These are phyloP conservation scores for Drosophila bipectinata DNA, from an alignment of 1,140 invertebrate species.

Conservation along the genomic window DNA sequence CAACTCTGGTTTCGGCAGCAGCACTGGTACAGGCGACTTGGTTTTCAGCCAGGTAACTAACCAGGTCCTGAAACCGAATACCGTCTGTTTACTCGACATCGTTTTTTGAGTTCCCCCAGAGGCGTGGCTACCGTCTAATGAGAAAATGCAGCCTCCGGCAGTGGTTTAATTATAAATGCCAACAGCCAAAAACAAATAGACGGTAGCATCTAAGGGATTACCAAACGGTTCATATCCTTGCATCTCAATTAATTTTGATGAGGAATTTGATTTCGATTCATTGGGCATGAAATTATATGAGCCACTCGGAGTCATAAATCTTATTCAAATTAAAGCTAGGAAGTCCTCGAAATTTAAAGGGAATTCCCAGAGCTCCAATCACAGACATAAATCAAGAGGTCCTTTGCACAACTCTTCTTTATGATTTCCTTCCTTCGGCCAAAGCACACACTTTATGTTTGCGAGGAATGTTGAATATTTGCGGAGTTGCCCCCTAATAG, in stretches of 20 bases:
- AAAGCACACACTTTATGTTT: conserved; percentile 42
- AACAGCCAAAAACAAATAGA: conserved; percentile 24
- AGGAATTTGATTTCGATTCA: conserved; percentile 5
- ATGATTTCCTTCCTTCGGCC: neutral
- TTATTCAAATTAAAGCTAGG: neutral
- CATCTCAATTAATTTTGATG: conserved; percentile 33
- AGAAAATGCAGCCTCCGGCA: conserved; percentile 50
- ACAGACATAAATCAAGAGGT: conserved; percentile 47
- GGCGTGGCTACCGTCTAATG: conserved; percentile 37
- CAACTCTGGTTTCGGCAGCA: neutral
- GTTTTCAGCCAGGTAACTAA: conserved; percentile 17
- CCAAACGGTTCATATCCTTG: conserved; percentile 10
- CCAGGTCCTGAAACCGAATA: neutral
- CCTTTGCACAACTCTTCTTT: neutral
- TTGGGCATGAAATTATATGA: conserved; percentile 20
- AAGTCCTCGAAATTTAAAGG: conserved; percentile 24
- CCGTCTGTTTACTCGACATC: conserved; percentile 23
- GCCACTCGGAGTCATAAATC: conserved; percentile 1
- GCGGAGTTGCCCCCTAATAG: conserved; percentile 32
- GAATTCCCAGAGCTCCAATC: conserved; percentile 14
- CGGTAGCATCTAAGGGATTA: conserved; percentile 17
- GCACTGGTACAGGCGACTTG: neutral
- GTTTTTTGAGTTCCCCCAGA: conserved; percentile 18
- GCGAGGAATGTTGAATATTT: conserved; percentile 30
- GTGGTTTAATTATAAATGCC: conserved; percentile 60